Evolutionary conservation across 1,140 invertebrate species (phyloP), one percentile per base, ranked within the genome.

Genomic region (Goniozus legneri): DNA sequence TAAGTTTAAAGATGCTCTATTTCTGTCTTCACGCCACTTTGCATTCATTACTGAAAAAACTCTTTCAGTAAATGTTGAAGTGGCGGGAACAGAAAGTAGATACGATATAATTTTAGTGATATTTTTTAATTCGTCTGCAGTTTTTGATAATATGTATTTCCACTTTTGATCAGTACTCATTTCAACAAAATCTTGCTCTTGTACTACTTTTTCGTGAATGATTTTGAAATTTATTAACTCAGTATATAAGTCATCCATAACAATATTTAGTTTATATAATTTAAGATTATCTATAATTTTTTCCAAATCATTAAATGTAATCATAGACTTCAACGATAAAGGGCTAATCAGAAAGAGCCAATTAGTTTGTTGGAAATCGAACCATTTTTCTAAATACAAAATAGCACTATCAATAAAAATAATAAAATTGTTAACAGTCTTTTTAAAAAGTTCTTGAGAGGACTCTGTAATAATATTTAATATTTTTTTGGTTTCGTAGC

Each of bases 1-100:
- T 30, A 47, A 47, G 13, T 33, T 13, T 8, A 33, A 4, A 4
- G 3, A 4, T 8, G 7, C 7, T 40, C 36, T 50, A 24, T 50
- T 50, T 45, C 48, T 39, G 12, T 50, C 24, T 31, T 50, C 34
- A 13, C 43, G 18, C 48, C 48, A 50, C 20, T 50, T 45, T 1
- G 19, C 8, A 39, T 50, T 50, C 35, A 50, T 40, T 7, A 39
- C 24, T n/a, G 41, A 45, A 34, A 50, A 50, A 10, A 44, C 30
- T 32, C 41, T 50, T 33, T 45, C 19, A 32, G 48, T 37, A 18
- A 45, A 39, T 14, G 42, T 35, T 14, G 41, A 50, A 33, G 43
- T 21, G 14, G 48, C 43, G 30, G 34, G 24, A 34, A 50, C 8
- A 41, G 27, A 39, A 15, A 45, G 27, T 18, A 50, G 15, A 19